Conservation (phyloP, 1,140 invertebrate genomes). For the Drosophila prosaltans region DNA sequence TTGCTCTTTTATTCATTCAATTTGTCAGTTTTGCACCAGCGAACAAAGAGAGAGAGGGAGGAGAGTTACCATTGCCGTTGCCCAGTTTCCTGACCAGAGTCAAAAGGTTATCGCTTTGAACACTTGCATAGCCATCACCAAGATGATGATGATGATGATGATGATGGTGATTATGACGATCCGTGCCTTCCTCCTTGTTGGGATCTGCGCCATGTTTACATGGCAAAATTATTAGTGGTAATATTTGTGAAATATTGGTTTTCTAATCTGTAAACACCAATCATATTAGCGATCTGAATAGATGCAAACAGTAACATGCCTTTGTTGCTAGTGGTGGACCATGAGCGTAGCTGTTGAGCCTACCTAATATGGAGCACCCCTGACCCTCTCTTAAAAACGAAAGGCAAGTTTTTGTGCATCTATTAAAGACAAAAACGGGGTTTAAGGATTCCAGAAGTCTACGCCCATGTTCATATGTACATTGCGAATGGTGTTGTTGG, state of each 20-base stretch:
- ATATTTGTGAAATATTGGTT: conserved; percentile 83
- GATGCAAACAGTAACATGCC: conserved; percentile 78
- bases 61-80: conserved; percentile 20
- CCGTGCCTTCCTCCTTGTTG: conserved; percentile 20
- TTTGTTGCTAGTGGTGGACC: conserved; percentile 43
- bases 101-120: conserved; percentile 81
- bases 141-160: conserved; percentile 53
- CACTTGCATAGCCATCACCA: conserved; percentile 69
- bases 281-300: conserved; percentile 83
- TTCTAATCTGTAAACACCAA: conserved; percentile 83
- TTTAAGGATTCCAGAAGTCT: neutral
- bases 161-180: conserved; percentile 34
- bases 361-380: no score
- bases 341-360: conserved; percentile 1
- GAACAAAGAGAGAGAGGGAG: conserved; percentile 4
- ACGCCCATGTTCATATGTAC: neutral
- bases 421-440: no score
- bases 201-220: conserved; percentile 55
- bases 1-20: conserved; percentile 83
- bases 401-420: no score
- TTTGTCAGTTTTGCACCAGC: conserved; percentile 81
- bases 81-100: conserved; percentile 55
- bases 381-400: no score
- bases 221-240: conserved; percentile 82
- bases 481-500: neutral